Base-by-base conservation (phyloP, 92 coral and sea anemone genomes). In the Siderastrea siderea region DNA sequence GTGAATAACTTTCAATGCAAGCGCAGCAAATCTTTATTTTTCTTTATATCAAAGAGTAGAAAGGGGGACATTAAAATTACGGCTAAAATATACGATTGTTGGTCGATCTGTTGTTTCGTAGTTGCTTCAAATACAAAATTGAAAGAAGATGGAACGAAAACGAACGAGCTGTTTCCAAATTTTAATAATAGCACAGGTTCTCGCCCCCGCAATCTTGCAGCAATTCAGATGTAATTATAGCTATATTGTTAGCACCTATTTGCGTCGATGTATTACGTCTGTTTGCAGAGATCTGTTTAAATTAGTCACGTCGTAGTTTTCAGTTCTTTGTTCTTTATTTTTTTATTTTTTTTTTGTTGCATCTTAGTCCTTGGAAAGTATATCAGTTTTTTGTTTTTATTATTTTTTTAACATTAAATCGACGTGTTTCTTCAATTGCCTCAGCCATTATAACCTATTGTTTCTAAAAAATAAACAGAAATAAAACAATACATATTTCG, bases 151-250 rank as follows among this genome's bases (percentile, higher is more conserved):
- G 12, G 47, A 19, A 51, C 38, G 38, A 26, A 26, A 26, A 26
- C 10, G 58, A 57, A 59, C 7, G 54, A 55, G 4, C 86, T 58
- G 53, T 14, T 61, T 59, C 53, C 58, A 71, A 70, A 71, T 82
- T 82, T 68, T 80, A 68, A 81, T 72, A 72, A 83, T 74, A 72
- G 87, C 4, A 63, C 44, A 13, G 48, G 15, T 15, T 38, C 1
- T 83, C 87, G 80, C 87, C 87, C 87, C 59, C 87, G 80, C 80
- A 83, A 57, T 59, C 62, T 43, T 49, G 49, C 61, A 47, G 26
- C 63, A 47, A 48, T 83, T 83, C 17, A 72, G 26, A 47, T 73
- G n/a, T 61, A 71, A 83, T 72, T 72, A 47, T 38, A 47, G 50
- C 71, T 72, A 55, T 83, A 55, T 65, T 15, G 44, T 59, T 59